Conservation (phyloP, 2,888 invertebrate genomes). For the Danaus chrysippus region DNA sequence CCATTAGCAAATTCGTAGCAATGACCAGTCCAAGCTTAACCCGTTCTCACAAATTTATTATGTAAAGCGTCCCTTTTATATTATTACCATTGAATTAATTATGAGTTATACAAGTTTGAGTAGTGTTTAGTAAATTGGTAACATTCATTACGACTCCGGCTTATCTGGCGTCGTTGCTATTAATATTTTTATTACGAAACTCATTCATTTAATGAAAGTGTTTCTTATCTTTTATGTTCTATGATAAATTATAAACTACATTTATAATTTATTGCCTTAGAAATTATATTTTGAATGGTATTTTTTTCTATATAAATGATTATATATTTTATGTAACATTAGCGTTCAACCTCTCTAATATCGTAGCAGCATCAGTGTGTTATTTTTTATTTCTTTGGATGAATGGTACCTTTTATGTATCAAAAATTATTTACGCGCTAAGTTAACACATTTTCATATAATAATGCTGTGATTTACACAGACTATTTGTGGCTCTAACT, state of each 20-base stretch:
- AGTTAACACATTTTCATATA: no score
- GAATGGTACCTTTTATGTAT: no score
- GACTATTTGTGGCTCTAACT: no score
- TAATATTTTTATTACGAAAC: not conserved
- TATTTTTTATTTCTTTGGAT: no score
- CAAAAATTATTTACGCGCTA: no score
- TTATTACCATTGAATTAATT: conserved; percentile 10
- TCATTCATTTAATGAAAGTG: conserved; percentile 1
- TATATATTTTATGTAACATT: not conserved
- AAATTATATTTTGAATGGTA: not conserved
- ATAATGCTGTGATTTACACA: no score
- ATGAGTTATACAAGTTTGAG: not conserved
- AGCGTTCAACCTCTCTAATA: no score
- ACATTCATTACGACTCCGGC: not conserved
- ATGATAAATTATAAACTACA: not conserved
- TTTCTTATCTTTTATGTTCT: not conserved
- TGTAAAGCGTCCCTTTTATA: conserved; percentile 11
- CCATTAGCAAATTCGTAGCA: conserved; percentile 17
- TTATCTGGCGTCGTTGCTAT: not conserved
- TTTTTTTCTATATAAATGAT: not conserved
- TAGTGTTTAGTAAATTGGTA: not conserved
- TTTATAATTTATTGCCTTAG: not conserved
- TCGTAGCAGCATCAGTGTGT: no score
- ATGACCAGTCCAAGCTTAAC: conserved; percentile 14
- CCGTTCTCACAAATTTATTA: conserved; percentile 14